Evolutionary conservation across 2,888 invertebrate species (phyloP).

Genomic region (Mimas tiliae): DNA sequence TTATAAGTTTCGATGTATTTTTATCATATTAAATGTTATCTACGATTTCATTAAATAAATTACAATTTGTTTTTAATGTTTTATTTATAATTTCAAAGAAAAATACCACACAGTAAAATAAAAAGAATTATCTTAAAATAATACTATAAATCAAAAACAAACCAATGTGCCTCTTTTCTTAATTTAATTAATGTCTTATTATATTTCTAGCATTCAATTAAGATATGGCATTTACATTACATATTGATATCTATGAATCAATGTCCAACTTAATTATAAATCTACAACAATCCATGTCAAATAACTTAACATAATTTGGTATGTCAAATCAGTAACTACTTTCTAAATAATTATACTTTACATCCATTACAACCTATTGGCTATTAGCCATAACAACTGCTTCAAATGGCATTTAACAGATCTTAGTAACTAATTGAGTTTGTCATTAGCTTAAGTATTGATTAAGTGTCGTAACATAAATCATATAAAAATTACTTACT

Average conservation of each 20-base stretch:
- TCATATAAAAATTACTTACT: slow-evolving; percentile 36
- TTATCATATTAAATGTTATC: neutral
- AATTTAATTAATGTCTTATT: slow-evolving; percentile 45
- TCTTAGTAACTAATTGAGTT: neutral
- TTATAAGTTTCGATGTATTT: no score
- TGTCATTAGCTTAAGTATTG: slow-evolving; percentile 13
- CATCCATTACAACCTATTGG: no score
- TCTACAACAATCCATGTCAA: slow-evolving; percentile 45
- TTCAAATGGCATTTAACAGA: slow-evolving; percentile 3
- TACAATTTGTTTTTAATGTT: neutral
- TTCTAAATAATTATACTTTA: slow-evolving; percentile 26
- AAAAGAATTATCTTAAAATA: slow-evolving; percentile 26
- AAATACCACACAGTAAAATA: slow-evolving; percentile 39
- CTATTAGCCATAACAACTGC: neutral
- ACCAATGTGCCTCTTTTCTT: slow-evolving; percentile 32
- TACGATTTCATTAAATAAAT: neutral
- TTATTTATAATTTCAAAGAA: slow-evolving; percentile 26
- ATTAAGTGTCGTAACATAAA: slow-evolving; percentile 9
- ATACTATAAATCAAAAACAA: slow-evolving; percentile 34
- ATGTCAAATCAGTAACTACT: slow-evolving; percentile 37
- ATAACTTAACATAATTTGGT: slow-evolving; percentile 36
- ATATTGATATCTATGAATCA: slow-evolving; percentile 19
- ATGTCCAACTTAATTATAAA: slow-evolving; percentile 38
- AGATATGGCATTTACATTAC: slow-evolving; percentile 58
- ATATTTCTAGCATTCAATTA: slow-evolving; percentile 58